Base-by-base conservation (phyloP, 2,797 vertebrate species). In the Diplodus puntazzo region DNA sequence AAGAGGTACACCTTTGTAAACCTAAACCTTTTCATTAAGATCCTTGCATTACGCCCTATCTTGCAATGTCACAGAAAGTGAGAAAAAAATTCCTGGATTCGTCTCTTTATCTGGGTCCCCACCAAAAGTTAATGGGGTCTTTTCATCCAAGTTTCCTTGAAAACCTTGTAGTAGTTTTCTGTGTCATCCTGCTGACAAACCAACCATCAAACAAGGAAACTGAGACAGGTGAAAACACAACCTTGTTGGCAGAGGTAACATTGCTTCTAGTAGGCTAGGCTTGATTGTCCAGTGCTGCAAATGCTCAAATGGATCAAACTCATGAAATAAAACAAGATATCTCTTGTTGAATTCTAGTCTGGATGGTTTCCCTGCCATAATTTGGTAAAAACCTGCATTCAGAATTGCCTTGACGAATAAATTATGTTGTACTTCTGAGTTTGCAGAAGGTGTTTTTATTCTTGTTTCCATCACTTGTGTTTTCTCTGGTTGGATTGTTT, bases 321-420 rank as follows among this genome's bases (percentile, higher is more conserved):
- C 42, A 5, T 14, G 34, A 34, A 61, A 45, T 11, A 62, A 73
- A 80, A 77, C 49, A 27, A 84, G 75, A 63, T 72, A 48, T 50
- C 23, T 3, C 55, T 43, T 59, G 11, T 39, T 43, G 11, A 43
- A 25, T 13, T 7, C 45, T 39, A 54, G 43, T 34, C 4, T 50
- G 16, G 12, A 21, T 39, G n/a, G 23, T 30, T 60, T 11, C 12
- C 4, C 21, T 50, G 43, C 43, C 39, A 23, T 73, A 7, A 11
- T 57, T 6, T 17, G 27, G 10, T 18, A 17, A 25, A 27, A 46
- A 13, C 53, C 17, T 34, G 11, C 17, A 52, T 34, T 9, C 12
- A 39, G 52, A 17, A 12, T 66, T 54, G 21, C 18, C 34, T 45
- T 46, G 52, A 52, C 46, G 2, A 1, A 45, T 61, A 21, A 42